Conservation (phyloP, 2,888 invertebrate species). For the Pediacus dermestoides region DNA sequence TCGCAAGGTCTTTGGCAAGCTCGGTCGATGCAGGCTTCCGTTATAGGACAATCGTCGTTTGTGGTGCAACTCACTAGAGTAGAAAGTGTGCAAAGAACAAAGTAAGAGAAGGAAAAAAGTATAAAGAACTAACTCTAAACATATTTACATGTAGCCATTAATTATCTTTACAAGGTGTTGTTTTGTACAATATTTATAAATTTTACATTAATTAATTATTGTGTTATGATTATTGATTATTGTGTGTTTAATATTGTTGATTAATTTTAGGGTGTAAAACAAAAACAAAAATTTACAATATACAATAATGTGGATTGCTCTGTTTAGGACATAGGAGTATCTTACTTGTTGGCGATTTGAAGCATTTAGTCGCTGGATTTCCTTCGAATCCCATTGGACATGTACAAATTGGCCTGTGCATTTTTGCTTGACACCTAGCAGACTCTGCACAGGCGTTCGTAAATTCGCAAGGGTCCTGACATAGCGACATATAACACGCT, state of each 20-base stretch:
- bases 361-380: constrained; percentile 77
- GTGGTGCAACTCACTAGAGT: constrained; percentile 77
- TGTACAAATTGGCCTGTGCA: constrained; percentile 79
- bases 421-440: constrained; percentile 75
- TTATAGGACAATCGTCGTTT: constrained; percentile 80
- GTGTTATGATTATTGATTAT: constrained; percentile 3
- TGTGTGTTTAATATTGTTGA: constrained; percentile 9
- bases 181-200: too few species aligned
- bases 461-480: constrained; percentile 81
- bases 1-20: constrained; percentile 86
- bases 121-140: too few species aligned
- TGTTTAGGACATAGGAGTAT: constrained; percentile 36
- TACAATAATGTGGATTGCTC: too few species aligned
- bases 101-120: constrained; percentile 25
- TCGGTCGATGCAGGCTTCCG: constrained; percentile 81
- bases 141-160: too few species aligned
- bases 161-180: constrained; percentile 3
- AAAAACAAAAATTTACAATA: too few species aligned
- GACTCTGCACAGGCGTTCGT: constrained; percentile 70
- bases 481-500: constrained; percentile 78
- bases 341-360: constrained; percentile 75
- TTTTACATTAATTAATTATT: constrained; percentile 8
- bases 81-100: constrained; percentile 45
- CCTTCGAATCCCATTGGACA: constrained; percentile 79
- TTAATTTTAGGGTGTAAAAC: too few species aligned